Base-by-base conservation (phyloP, 1,140 invertebrate genomes). In the Magallana ariakensis region DNA sequence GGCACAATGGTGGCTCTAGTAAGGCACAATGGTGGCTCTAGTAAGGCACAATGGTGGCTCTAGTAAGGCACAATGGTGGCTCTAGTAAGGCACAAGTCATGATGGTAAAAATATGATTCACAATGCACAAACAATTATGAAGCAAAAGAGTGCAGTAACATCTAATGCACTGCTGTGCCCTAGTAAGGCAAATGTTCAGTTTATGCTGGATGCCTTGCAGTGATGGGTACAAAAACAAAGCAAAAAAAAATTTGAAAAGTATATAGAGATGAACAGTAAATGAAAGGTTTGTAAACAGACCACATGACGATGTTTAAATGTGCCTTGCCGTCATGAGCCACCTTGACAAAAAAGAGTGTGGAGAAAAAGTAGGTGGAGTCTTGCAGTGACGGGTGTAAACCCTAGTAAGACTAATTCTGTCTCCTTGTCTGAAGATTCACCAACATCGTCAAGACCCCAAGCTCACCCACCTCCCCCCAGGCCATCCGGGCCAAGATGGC, bases 401-500 rank as follows among this genome's bases (percentile, higher is more conserved):
- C 66, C 46, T 85, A 85, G 26, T 75, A 85, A 70, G 53, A 70
- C 46, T 26, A 56, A 56, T 22, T 55, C 80, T 62, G 85, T 82
- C 86, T 89, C 80, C 86, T 83, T 83, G 83, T 87, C 83, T 90
- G 85, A 93, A 94, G 93, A 90, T 94, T 94, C 85, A 93, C 92
- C 33, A 91, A 91, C 90, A 93, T 93, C 62, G 91, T 92, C 87
- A 92, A 92, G 86, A 90, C 89, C 81, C 89, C 89, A 53, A 85
- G 75, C 53, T 87, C 86, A 57, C 89, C 88, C 60, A 89, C 91
- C 22, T 90, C 90, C 7, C 88, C 91, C 11, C 91, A 92, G 66
- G 90, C 91, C 84, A 92, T 93, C 56, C 88, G 93, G 9, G 90
- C 91, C 46, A 94, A 93, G 89, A 93, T 94, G 90, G 91, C 92